Conservation (phyloP, 2,888 invertebrate genomes). For the Drosophila phalerata region DNA sequence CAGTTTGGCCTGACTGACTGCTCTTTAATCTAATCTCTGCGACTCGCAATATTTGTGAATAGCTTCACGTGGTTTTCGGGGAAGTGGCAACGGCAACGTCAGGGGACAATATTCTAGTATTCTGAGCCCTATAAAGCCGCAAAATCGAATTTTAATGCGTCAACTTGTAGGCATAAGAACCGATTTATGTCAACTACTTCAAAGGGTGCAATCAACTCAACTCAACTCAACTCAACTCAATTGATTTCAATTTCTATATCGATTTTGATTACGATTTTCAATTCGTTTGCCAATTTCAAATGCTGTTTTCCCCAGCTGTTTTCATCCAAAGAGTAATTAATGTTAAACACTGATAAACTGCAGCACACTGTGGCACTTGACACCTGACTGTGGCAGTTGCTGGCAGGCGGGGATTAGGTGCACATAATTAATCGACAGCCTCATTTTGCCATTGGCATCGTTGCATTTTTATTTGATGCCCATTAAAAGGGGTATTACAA, state of each 20-base stretch:
- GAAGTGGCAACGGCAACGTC: not conserved
- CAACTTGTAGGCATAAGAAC: constrained; percentile 35
- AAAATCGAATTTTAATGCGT: constrained; percentile 47
- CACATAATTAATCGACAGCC: constrained; percentile 63
- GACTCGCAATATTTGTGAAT: constrained; percentile 46
- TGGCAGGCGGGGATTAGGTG: constrained; percentile 60
- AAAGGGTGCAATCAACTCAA: constrained; percentile 40
- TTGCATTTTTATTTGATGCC: constrained; percentile 19
- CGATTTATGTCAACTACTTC: constrained; percentile 41
- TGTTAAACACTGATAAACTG: constrained; percentile 66
- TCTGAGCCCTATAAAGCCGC: constrained; percentile 18
- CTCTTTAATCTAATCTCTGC: constrained; percentile 52
- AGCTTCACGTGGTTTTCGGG: constrained; percentile 70
- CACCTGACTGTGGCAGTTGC: constrained; percentile 34
- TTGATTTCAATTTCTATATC: constrained; percentile 33
- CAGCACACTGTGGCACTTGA: constrained; percentile 31
- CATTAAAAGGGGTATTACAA: not conserved
- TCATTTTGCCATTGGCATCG: constrained; percentile 15
- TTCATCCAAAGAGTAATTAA: constrained; percentile 45
- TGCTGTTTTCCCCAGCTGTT: constrained; percentile 9
- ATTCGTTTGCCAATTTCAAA: constrained; percentile 12
- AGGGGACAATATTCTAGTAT: not conserved
- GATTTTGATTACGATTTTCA: constrained; percentile 8
- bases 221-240: constrained; percentile 46
- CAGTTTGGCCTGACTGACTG: constrained; percentile 38